These are phyloP conservation scores for Melinopterus prodromus DNA, from an alignment of 2,888 invertebrate species.

Conservation along the genomic window DNA sequence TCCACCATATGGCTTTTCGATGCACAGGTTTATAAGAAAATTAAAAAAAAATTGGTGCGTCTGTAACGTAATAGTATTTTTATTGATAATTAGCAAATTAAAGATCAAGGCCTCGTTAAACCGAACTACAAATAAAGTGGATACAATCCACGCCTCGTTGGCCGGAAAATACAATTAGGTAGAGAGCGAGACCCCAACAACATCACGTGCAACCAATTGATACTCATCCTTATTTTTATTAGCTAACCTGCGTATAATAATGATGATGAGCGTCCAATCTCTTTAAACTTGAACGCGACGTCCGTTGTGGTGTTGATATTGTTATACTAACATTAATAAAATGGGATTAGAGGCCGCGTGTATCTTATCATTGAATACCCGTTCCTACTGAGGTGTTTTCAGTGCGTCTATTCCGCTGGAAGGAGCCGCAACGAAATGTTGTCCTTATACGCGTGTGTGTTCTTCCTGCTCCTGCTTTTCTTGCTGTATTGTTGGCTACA, in stretches of 20 bases:
- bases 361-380: neutral
- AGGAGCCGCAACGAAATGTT: neutral
- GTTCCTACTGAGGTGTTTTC: neutral
- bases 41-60: neutral
- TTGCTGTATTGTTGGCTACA: conserved; percentile 17
- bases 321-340: neutral
- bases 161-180: neutral
- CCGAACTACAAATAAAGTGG: neutral
- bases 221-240: neutral
- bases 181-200: neutral
- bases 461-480: neutral
- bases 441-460: conserved; percentile 16
- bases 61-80: neutral
- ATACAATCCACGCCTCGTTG: neutral
- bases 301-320: neutral
- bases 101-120: neutral
- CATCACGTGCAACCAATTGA: neutral
- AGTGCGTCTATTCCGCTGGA: neutral
- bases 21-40: neutral
- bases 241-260: neutral
- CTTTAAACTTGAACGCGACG: neutral
- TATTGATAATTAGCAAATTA: neutral
- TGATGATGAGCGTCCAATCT: neutral
- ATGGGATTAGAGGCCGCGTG: neutral
- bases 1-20: neutral